A percentile compares a stretch with the other conserved stretches of the same genome.
These are phyloP conservation scores for Episyrphus balteatus DNA, from an alignment of 1,140 invertebrate genomes.

Conservation along the genomic window DNA sequence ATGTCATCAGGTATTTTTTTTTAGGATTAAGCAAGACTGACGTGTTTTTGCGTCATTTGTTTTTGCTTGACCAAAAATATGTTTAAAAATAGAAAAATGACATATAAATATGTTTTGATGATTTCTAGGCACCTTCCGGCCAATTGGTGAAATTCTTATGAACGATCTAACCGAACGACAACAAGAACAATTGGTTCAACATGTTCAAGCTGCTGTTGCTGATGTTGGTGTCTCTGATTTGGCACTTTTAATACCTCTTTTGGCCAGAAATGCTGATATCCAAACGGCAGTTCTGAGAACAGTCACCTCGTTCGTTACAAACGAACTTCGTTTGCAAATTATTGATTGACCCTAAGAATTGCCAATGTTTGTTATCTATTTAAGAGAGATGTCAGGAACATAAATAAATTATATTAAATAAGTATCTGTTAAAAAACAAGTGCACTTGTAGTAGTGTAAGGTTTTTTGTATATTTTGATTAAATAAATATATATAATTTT, in stretches of 20 bases:
- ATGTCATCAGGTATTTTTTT: constrained; percentile 21
- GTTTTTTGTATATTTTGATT: too few relatives aligned
- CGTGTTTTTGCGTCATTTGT: neutral
- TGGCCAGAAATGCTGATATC: constrained; percentile 19
- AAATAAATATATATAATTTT: too few relatives aligned
- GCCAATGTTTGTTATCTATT: constrained; percentile 4
- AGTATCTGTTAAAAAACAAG: neutral
- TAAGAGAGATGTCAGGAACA: neutral
- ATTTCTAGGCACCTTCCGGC: constrained; percentile 19
- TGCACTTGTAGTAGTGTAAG: neutral
- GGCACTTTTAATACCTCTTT: constrained; percentile 23
- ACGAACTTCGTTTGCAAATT: constrained; percentile 28
- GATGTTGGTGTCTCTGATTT: constrained; percentile 24
- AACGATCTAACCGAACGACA: constrained; percentile 28
- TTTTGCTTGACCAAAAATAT: neutral
- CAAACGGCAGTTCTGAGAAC: constrained; percentile 26
- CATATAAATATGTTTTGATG: neutral
- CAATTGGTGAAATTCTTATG: constrained; percentile 26
- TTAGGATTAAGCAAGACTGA: too few relatives aligned
- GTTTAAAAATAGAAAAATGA: neutral
- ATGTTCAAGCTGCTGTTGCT: constrained; percentile 19
- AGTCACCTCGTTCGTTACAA: constrained; percentile 22
- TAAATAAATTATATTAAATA: neutral
- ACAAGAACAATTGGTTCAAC: constrained; percentile 23
- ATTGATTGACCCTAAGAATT: constrained; percentile 17